These are phyloP conservation scores for Aldabrachelys gigantea DNA, from an alignment of 2,113 vertebrate genomes.

Conservation along the genomic window DNA sequence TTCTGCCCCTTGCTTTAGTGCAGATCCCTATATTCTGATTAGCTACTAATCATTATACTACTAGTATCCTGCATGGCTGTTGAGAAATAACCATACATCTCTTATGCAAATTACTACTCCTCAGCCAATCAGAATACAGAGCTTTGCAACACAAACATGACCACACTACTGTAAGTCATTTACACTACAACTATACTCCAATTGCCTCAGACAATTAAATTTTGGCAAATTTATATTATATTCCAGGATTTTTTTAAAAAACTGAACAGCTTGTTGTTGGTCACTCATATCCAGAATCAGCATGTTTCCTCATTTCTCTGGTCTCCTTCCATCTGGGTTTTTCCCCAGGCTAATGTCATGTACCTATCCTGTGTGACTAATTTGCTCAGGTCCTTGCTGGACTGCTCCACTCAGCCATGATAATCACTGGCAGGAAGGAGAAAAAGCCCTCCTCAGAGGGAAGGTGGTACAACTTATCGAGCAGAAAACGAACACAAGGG, in stretches of 20 bases:
- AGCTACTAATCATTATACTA: neutral
- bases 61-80: neutral
- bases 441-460: neutral
- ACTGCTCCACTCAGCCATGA: neutral
- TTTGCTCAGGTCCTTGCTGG: neutral
- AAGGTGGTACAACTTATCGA: neutral
- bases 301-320: neutral
- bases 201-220: neutral
- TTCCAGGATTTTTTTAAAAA: neutral
- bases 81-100: neutral
- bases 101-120: neutral
- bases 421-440: neutral
- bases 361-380: neutral
- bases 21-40: neutral
- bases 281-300: neutral
- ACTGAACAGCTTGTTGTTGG: neutral
- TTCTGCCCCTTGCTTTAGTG: neutral
- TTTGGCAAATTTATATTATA: neutral
- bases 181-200: neutral
- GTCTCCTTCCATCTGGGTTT: neutral
- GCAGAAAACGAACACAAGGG: neutral
- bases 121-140: neutral
- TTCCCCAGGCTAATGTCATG: neutral
- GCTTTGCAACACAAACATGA: neutral
- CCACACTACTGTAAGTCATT: neutral